phyloP scores from a whole-genome alignment of 2,797 vertebrate genomes.

The Orestias chungarensis region DNA sequence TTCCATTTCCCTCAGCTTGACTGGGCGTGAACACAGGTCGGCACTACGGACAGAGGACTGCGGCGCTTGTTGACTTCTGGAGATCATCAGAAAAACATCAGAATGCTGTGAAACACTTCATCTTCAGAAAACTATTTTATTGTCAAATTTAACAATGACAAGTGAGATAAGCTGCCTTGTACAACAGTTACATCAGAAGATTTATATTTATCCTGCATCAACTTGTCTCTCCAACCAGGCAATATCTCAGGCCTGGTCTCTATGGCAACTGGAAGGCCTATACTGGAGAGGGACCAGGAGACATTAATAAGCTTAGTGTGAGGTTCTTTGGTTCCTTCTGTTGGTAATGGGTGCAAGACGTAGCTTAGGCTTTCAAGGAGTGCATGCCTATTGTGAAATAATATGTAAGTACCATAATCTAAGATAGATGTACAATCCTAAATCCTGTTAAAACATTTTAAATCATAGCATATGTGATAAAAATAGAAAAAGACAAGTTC shows the following conservation, averaged over 20 bases:
- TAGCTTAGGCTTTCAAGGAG: slow-evolving; percentile 25
- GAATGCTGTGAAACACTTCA: slow-evolving; percentile 9
- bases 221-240: slow-evolving; percentile 41
- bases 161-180: slow-evolving; percentile 8
- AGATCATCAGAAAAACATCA: slow-evolving; percentile 31
- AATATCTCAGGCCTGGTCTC: slow-evolving; percentile 70
- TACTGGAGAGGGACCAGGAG: slow-evolving; percentile 63
- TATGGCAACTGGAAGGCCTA: slow-evolving; percentile 75
- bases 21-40: slow-evolving; percentile 59
- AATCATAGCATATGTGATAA: slow-evolving; percentile 13
- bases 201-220: slow-evolving; percentile 62
- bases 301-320: slow-evolving; percentile 73
- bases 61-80: slow-evolving; percentile 54
- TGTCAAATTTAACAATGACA: slow-evolving; percentile 5
- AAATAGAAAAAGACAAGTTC: slow-evolving; percentile 34
- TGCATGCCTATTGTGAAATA: neutral
- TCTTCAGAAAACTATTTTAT: neutral
- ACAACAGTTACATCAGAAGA: slow-evolving; percentile 40
- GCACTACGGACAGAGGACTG: slow-evolving; percentile 42
- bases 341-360: slow-evolving; percentile 41
- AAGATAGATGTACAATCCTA: neutral
- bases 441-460: slow-evolving; percentile 5
- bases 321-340: slow-evolving; percentile 69
- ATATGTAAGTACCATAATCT: neutral
- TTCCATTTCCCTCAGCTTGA: slow-evolving; percentile 69